Base-by-base conservation (phyloP, 1,140 invertebrate species). In the Trypoxylus dichotomus region DNA sequence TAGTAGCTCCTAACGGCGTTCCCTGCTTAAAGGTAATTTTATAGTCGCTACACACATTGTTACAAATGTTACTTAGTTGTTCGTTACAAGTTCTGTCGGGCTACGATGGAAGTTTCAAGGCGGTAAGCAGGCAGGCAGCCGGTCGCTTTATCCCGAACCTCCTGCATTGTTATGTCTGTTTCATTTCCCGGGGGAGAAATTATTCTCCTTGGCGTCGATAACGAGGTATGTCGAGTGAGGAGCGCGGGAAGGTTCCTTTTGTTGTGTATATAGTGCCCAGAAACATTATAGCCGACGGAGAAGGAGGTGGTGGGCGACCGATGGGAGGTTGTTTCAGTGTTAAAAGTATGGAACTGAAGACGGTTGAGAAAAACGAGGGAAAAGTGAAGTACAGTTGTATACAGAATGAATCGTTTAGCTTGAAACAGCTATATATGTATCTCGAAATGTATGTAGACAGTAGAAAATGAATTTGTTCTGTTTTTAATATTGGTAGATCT, bases 41-140 rank as follows among this genome's bases (percentile, higher is more conserved):
- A 63, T 63, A 63, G 58, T 24, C 58, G 58, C 58, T 63, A 63
- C 58, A 63, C 58, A 63, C 58, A 63, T 63, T 63, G 58, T 63
- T 21, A 63, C 58, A 24, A 63, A 63, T 63, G 58, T 24, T 63
- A 24, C 58, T 63, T 21, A 24, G 58, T 63, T 63, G 58, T 63
- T 63, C 58, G 58, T 27, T 27, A 63, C 21, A 63, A 63, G 58
- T 63, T 63, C 58, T 21, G 58, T 19, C 25, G 58, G n/a, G 21
- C 19, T 10, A 10, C 11, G 58, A 24, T 63, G 58, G 58, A 63
- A 63, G 7, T 63, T 63, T 10, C 58, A 27, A 32, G 32, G 32
- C 32, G 32, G 5, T 63, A 63, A 19, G 25, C 19, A 27, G 19
- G 58, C 25, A 24, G 15, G 25, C 19, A 11, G 11, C 25, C 7